A percentile compares a stretch with the other conserved stretches of the same genome.
phyloP scores from a whole-genome alignment of 2,888 invertebrate species.

The Ornithoptera alexandrae region DNA sequence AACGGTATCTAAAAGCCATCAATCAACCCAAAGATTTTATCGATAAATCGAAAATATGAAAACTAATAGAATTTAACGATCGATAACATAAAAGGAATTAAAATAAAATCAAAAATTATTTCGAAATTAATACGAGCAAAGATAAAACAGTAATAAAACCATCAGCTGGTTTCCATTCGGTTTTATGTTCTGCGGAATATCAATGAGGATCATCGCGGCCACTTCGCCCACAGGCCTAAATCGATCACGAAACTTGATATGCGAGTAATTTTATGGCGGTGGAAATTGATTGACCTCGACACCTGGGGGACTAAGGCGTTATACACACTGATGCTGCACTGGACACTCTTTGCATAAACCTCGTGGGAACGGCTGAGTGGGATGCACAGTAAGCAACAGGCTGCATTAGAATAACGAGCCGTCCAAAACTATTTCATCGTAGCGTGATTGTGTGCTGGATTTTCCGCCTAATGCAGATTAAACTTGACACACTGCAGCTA shows the following conservation, averaged over 20 bases:
- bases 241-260: constrained; percentile 46
- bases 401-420: no score
- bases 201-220: constrained; percentile 49
- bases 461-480: no score
- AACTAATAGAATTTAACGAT: constrained; percentile 21
- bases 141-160: constrained; percentile 36
- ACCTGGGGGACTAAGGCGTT: constrained; percentile 33
- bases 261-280: constrained; percentile 52
- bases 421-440: no score
- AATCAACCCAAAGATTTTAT: constrained; percentile 18
- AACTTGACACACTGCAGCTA: no score
- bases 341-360: neutral
- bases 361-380: neutral
- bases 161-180: constrained; percentile 37
- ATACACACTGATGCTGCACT: neutral
- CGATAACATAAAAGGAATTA: constrained; percentile 13
- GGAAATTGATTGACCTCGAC: constrained; percentile 47
- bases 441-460: no score
- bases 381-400: no score
- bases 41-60: constrained; percentile 4
- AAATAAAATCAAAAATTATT: constrained; percentile 28
- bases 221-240: constrained; percentile 46
- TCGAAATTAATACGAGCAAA: constrained; percentile 28
- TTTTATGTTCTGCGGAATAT: constrained; percentile 41
- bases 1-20: constrained; percentile 13